These are phyloP conservation scores for Entelurus aequoreus DNA, from an alignment of 2,113 vertebrate genomes.

Conservation along the genomic window DNA sequence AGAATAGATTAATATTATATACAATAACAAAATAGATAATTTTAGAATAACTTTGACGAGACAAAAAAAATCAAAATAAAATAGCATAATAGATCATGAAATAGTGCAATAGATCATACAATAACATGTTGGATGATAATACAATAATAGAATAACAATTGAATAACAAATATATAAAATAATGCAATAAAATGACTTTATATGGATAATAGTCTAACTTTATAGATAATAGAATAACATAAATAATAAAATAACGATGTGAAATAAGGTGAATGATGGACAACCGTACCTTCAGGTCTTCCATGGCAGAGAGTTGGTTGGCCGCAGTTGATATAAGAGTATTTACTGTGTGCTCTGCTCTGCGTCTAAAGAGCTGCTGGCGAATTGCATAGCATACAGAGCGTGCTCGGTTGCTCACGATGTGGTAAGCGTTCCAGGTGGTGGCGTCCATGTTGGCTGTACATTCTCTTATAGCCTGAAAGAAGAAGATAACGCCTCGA, in stretches of 20 bases:
- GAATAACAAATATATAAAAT: too few species aligned
- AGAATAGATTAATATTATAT: too few species aligned
- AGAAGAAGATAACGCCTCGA: neutral
- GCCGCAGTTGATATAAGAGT: constrained; percentile 73
- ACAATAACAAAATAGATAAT: too few species aligned
- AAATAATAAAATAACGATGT: neutral
- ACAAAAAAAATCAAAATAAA: too few species aligned
- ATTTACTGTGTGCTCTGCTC: constrained; percentile 74
- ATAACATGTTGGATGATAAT: too few species aligned
- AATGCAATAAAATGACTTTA: too few species aligned
- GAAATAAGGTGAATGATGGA: neutral
- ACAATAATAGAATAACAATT: too few species aligned
- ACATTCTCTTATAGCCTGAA: constrained; percentile 73
- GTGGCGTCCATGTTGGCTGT: constrained; percentile 75
- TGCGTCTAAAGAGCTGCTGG: constrained; percentile 75
- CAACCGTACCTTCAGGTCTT: constrained; percentile 69
- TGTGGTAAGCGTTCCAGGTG: constrained; percentile 82
- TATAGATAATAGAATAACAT: too few species aligned
- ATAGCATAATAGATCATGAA: too few species aligned
- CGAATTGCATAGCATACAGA: constrained; percentile 76
- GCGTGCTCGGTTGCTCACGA: constrained; percentile 78
- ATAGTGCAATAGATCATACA: too few species aligned
- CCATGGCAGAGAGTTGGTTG: constrained; percentile 75
- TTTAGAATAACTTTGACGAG: too few species aligned
- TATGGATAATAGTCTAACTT: too few species aligned